Conservation (phyloP, 2,113 vertebrate genomes). For the Himantopus leucocephalus region DNA sequence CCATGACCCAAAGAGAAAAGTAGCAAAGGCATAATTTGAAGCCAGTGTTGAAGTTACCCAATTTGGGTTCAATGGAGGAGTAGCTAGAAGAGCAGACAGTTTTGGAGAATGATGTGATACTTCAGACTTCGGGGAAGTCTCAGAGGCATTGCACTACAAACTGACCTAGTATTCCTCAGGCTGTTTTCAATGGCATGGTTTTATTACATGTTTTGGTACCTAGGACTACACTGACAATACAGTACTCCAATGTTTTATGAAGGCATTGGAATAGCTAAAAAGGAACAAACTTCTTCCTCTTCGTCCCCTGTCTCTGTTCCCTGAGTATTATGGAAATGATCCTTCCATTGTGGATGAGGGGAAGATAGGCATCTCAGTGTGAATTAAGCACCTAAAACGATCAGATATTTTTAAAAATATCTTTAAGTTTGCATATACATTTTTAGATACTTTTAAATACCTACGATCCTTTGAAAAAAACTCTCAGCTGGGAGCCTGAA, state of each 20-base stretch:
- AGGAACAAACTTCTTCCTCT: neutral
- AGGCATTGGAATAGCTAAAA: neutral
- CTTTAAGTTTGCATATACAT: rapidly evolving
- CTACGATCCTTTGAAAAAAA: neutral
- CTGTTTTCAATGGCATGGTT: neutral
- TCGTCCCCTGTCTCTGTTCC: rapidly evolving
- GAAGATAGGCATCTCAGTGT: neutral
- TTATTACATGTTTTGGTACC: neutral
- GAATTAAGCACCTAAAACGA: neutral
- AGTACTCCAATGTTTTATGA: neutral
- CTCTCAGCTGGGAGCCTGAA: neutral
- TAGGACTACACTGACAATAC: neutral
- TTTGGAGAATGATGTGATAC: neutral
- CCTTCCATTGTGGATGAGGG: neutral
- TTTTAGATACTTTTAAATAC: neutral
- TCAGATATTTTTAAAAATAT: neutral
- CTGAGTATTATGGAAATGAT: neutral
- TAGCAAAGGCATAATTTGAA: neutral
- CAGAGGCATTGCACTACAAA: neutral
- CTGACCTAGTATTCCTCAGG: neutral
- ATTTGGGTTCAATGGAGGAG: neutral
- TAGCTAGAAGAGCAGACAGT: neutral
- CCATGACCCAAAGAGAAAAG: neutral
- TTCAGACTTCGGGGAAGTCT: neutral
- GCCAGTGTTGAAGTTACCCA: neutral